Evolutionary conservation across 2,113 vertebrate genomes (phyloP).

Genomic region (Brevimyrus niger): DNA sequence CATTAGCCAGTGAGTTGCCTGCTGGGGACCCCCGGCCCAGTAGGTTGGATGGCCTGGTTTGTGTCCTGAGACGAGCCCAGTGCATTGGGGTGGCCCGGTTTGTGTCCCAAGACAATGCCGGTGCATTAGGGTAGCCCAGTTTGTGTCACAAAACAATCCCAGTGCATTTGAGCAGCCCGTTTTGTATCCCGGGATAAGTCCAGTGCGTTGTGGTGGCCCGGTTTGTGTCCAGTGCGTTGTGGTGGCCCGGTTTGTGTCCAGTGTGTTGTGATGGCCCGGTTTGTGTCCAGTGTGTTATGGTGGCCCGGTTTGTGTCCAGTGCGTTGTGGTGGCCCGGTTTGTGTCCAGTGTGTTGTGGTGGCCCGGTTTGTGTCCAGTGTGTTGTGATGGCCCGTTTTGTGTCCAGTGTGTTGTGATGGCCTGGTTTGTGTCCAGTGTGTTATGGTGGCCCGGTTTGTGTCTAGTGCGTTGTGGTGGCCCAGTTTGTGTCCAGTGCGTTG

Average conservation of each 20-base stretch:
- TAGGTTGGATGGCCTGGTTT: background rate
- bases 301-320: background rate
- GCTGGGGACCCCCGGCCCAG: conserved; percentile 20
- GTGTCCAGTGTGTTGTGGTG: background rate
- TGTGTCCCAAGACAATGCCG: conserved; percentile 20
- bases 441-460: background rate
- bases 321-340: background rate
- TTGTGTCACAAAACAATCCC: background rate
- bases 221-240: background rate
- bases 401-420: background rate
- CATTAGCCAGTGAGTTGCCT: conserved; percentile 12
- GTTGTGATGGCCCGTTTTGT: too few species aligned
- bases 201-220: background rate
- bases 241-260: background rate
- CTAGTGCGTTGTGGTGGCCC: background rate
- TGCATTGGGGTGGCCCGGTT: background rate
- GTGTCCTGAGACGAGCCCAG: conserved; percentile 12
- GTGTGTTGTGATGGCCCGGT: background rate
- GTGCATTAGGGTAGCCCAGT: conserved; percentile 1
- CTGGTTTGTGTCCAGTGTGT: background rate
- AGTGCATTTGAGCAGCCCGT: background rate
- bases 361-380: background rate
- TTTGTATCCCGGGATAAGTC: conserved; percentile 12
- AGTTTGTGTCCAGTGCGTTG: conserved; percentile 1
- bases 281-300: conserved; percentile 8